Conservation (phyloP, 2,113 vertebrate genomes). For the Caranx ignobilis region DNA sequence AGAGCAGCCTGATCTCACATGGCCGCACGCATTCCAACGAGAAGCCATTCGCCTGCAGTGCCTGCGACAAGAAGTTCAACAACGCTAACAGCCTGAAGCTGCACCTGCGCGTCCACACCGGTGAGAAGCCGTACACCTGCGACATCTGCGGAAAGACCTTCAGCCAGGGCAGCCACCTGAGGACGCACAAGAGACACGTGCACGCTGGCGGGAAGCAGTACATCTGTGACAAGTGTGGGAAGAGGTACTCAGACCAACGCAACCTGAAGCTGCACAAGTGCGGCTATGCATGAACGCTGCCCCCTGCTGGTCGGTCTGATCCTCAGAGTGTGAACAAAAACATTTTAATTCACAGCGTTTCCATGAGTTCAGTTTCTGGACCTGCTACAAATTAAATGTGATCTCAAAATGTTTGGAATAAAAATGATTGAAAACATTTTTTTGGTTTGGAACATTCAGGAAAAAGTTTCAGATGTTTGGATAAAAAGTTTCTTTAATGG, state of each 20-base stretch:
- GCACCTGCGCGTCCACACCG: constrained; percentile 79
- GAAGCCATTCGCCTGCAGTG: constrained; percentile 72
- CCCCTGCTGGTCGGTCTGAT: not conserved
- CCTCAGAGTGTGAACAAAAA: not conserved
- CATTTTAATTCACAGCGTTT: too few species aligned
- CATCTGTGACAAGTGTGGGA: constrained; percentile 84
- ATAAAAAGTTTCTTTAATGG: not conserved
- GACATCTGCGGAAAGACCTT: constrained; percentile 79
- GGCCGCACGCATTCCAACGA: constrained; percentile 78
- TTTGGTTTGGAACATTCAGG: not conserved
- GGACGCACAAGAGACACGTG: constrained; percentile 81
- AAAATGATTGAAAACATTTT: too few species aligned
- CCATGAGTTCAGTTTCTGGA: too few species aligned
- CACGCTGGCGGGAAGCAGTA: constrained; percentile 84
- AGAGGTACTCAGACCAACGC: constrained; percentile 81
- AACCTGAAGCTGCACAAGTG: constrained; percentile 84
- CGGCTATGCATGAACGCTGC: constrained; percentile 64
- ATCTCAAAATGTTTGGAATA: too few species aligned
- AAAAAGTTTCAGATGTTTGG: not conserved
- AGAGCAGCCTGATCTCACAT: constrained; percentile 82
- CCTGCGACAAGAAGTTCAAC: constrained; percentile 82
- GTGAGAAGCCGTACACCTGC: constrained; percentile 82
- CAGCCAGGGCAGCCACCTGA: constrained; percentile 83
- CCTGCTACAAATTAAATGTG: too few species aligned
- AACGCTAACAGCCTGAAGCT: constrained; percentile 84